phyloP scores from a whole-genome alignment of 2,113 vertebrate species.

The Manacus vitellinus region DNA sequence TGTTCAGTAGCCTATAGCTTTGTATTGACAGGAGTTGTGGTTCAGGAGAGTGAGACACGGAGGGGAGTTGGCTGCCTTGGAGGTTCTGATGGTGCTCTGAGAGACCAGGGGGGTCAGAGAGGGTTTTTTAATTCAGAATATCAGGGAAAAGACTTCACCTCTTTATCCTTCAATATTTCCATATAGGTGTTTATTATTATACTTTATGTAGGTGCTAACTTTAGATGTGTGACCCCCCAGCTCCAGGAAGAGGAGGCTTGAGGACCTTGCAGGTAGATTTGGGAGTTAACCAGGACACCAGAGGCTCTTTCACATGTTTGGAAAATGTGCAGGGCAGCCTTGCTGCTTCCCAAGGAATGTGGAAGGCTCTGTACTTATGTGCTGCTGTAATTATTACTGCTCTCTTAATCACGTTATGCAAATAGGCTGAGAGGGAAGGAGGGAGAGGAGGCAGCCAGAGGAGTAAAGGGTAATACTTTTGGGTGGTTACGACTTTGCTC shows the following conservation, averaged over 20 bases:
- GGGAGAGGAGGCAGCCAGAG: not conserved
- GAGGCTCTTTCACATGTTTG: accelerated
- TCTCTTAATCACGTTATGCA: constrained; percentile 31
- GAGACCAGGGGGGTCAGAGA: accelerated
- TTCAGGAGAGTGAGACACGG: not conserved
- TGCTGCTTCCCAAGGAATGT: not conserved
- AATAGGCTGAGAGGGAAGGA: constrained; percentile 3
- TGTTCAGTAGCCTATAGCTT: not conserved
- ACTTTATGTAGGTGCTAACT: no score
- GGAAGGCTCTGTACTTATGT: accelerated
- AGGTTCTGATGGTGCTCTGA: not conserved
- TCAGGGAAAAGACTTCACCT: no score
- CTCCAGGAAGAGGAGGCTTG: accelerated
- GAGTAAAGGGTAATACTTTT: not conserved
- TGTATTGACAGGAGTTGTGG: not conserved
- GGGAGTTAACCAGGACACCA: not conserved
- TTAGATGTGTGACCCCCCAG: accelerated
- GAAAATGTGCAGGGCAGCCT: not conserved
- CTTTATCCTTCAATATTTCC: no score
- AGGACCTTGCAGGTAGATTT: not conserved
- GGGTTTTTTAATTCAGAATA: no score
- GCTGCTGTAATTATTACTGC: constrained; percentile 2
- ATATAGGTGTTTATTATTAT: no score
- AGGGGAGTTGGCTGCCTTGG: not conserved
- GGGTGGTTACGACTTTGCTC: not conserved